These are phyloP conservation scores for Mallotus villosus DNA, from an alignment of 2,797 vertebrate genomes.

Conservation along the genomic window DNA sequence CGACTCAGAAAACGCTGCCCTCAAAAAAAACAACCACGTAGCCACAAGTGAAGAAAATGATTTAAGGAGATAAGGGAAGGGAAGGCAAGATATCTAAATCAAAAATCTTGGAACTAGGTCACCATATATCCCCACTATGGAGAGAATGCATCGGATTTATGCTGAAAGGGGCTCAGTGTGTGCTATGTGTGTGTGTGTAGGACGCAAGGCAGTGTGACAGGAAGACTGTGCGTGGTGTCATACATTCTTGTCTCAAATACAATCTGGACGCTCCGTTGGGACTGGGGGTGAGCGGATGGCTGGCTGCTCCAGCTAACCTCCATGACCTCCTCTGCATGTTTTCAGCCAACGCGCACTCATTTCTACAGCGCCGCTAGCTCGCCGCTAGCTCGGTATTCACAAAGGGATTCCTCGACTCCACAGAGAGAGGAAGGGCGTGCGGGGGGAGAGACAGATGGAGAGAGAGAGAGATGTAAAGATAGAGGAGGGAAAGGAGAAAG, in stretches of 20 bases:
- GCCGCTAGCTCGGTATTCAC: neutral
- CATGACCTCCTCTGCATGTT: constrained; percentile 4
- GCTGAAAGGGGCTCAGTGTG: neutral
- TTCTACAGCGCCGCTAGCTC: constrained; percentile 37
- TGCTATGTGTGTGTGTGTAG: neutral
- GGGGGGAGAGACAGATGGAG: neutral
- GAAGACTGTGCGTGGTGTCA: neutral
- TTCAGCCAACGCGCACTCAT: constrained; percentile 37
- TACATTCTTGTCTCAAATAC: constrained; percentile 13
- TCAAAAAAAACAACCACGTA: too few species aligned
- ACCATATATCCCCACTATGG: too few species aligned
- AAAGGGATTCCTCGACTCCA: neutral
- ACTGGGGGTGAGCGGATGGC: neutral
- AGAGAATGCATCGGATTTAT: neutral
- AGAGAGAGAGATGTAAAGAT: neutral
- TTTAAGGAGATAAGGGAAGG: too few species aligned
- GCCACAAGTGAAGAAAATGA: too few species aligned
- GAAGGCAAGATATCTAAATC: too few species aligned
- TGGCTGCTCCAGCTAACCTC: too few species aligned
- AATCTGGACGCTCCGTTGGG: neutral
- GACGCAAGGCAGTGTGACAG: neutral
- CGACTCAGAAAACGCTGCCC: too few species aligned
- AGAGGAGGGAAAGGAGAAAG: too few species aligned
- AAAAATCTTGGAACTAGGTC: too few species aligned
- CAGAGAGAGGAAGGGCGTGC: neutral